Evolutionary conservation across 2,888 invertebrate species (phyloP).

Genomic region (Drosophila paucipuncta): DNA sequence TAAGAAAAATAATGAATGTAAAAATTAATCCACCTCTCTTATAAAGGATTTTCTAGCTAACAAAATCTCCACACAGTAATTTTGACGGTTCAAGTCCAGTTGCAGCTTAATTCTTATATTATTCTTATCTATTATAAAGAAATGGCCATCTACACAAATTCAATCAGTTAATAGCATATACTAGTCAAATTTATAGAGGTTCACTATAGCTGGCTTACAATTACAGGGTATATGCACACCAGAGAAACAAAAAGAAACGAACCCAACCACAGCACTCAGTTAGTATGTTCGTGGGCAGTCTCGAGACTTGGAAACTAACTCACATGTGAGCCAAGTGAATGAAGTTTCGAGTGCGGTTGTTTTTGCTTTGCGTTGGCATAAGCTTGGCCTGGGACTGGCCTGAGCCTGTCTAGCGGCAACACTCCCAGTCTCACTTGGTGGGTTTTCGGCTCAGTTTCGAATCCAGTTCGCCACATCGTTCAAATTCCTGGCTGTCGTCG

Average conservation of each 20-base stretch:
- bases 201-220: background rate
- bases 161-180: background rate
- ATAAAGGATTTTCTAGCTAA: background rate
- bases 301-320: constrained; percentile 25
- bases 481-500: constrained; percentile 32
- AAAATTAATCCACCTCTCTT: fast-evolving
- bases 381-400: constrained; percentile 6
- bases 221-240: constrained; percentile 2
- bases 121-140: background rate
- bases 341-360: constrained; percentile 64
- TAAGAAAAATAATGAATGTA: background rate
- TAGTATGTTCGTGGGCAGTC: constrained; percentile 31
- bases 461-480: constrained; percentile 52
- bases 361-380: constrained; percentile 8
- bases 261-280: constrained; percentile 5
- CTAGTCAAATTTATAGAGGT: background rate
- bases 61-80: background rate
- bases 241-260: background rate
- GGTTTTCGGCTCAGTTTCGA: constrained; percentile 29
- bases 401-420: constrained; percentile 65
- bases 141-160: background rate
- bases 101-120: background rate
- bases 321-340: constrained; percentile 55
- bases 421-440: constrained; percentile 44
- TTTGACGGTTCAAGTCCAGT: background rate